These are phyloP conservation scores for Platypus cylindrus DNA, from an alignment of 2,888 invertebrate genomes.

Conservation along the genomic window DNA sequence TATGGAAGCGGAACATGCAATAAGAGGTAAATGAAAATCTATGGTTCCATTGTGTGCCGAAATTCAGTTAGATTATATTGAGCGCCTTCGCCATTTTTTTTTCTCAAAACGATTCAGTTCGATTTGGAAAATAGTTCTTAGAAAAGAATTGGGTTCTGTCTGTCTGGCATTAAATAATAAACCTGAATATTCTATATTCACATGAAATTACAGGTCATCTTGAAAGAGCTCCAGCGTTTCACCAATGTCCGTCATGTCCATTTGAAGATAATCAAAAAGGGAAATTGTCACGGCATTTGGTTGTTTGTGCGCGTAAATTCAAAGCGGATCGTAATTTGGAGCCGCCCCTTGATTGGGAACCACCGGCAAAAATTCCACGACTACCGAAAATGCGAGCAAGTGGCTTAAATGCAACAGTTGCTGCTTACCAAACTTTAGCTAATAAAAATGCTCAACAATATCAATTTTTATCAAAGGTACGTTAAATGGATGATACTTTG, in stretches of 20 bases:
- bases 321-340: conserved; percentile 75
- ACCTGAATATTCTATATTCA: too few species aligned
- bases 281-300: conserved; percentile 75
- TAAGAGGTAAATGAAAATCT: conserved; percentile 39
- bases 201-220: conserved; percentile 49
- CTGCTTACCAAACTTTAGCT: conserved; percentile 35
- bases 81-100: too few species aligned
- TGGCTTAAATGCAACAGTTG: conserved; percentile 32
- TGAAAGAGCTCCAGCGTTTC: conserved; percentile 74
- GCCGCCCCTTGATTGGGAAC: conserved; percentile 84
- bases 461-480: conserved; percentile 25
- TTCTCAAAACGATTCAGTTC: too few species aligned
- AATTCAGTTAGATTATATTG: too few species aligned
- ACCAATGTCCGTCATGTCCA: conserved; percentile 86
- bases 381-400: conserved; percentile 38
- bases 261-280: conserved; percentile 91
- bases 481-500: not conserved
- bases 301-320: conserved; percentile 81
- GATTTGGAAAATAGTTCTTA: too few species aligned
- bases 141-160: too few species aligned
- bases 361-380: conserved; percentile 84
- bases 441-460: conserved; percentile 31
- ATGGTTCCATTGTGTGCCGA: too few species aligned
- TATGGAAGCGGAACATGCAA: conserved; percentile 82
- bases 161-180: too few species aligned